phyloP scores from a whole-genome alignment of 2,113 vertebrate species.

The Aegotheles bennettii region DNA sequence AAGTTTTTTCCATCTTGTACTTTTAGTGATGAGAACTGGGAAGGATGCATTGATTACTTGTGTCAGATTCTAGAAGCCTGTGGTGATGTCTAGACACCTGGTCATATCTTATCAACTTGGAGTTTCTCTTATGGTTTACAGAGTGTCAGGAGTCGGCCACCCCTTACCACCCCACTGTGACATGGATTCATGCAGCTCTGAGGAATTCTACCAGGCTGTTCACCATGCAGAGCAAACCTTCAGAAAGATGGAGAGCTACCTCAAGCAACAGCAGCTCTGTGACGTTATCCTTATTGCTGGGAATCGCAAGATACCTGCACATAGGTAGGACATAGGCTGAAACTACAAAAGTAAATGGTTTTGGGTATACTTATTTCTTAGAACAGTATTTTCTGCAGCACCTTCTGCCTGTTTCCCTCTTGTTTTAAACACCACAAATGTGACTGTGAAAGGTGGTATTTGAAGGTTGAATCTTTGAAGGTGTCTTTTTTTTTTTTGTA shows the following conservation, averaged over 20 bases:
- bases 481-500: background rate
- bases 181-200: slow-evolving; percentile 73
- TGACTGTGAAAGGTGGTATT: background rate
- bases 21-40: background rate
- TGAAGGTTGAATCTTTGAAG: background rate
- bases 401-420: background rate
- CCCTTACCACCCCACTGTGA: slow-evolving; percentile 69
- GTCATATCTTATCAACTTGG: background rate
- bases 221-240: slow-evolving; percentile 81
- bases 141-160: slow-evolving; percentile 59
- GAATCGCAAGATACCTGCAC: slow-evolving; percentile 80
- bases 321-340: slow-evolving; percentile 64
- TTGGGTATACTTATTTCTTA: background rate
- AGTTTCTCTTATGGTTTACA: slow-evolving; percentile 39
- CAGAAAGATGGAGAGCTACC: slow-evolving; percentile 80
- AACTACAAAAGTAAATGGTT: background rate
- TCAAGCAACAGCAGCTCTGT: slow-evolving; percentile 82
- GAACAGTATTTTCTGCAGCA: background rate
- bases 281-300: slow-evolving; percentile 80
- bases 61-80: background rate
- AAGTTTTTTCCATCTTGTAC: background rate
- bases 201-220: slow-evolving; percentile 80
- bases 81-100: background rate
- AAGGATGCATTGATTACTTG: background rate
- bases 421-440: background rate